These are phyloP conservation scores for Etheostoma nigrum DNA, from an alignment of 2,797 vertebrate species.

Conservation along the genomic window DNA sequence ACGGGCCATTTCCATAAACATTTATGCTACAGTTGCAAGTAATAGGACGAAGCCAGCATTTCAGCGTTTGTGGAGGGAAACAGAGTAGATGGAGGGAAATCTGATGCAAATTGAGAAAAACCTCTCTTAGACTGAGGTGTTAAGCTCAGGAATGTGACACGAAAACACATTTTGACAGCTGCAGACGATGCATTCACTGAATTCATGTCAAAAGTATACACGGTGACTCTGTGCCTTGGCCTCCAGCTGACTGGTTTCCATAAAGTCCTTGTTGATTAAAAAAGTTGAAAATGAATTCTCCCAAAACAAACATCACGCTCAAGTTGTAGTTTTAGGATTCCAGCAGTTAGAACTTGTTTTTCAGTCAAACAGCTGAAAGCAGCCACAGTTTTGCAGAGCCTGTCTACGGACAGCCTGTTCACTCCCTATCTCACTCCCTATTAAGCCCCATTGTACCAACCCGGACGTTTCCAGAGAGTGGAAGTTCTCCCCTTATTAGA, in stretches of 20 bases:
- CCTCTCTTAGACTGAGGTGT: conserved; percentile 2
- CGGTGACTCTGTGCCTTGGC: neutral
- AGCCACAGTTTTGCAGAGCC: neutral
- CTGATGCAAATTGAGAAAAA: conserved; percentile 51
- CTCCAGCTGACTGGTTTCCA: neutral
- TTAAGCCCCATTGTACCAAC: too few species aligned
- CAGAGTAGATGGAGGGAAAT: conserved; percentile 40
- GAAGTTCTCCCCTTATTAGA: too few species aligned
- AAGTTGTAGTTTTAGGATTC: neutral
- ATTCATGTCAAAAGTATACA: neutral
- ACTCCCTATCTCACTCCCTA: too few species aligned
- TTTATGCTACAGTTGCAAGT: conserved; percentile 58
- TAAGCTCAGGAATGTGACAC: conserved; percentile 40
- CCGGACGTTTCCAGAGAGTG: too few species aligned
- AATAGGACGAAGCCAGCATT: conserved; percentile 45
- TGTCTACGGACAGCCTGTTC: too few species aligned
- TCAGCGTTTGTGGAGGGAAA: conserved; percentile 61
- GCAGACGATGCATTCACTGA: neutral
- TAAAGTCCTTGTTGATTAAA: neutral
- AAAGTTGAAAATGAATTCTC: neutral
- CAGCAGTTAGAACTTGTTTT: neutral
- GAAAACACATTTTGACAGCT: conserved; percentile 1
- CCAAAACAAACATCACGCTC: neutral
- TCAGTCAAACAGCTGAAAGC: neutral
- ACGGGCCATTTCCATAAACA: conserved; percentile 74